A percentile compares a stretch with the other conserved stretches of the same genome.
Evolutionary conservation across 2,113 vertebrate genomes (phyloP).

Genomic region (Cavia aperea): DNA sequence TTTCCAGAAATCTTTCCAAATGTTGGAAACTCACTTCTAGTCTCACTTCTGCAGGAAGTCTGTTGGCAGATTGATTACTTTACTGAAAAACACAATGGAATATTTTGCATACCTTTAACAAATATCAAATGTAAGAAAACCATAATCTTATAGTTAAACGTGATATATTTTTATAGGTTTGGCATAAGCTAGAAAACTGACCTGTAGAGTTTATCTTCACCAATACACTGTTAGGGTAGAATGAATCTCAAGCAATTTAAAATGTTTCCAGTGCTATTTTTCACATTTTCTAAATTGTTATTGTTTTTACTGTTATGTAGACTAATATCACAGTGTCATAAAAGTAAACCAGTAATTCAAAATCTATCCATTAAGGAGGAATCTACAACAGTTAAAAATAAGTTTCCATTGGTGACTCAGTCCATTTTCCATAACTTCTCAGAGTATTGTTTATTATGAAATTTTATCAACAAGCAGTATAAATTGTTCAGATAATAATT

Average conservation of each 20-base stretch:
- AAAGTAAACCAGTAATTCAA: neutral
- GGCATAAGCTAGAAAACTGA: neutral
- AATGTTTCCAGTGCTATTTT: neutral
- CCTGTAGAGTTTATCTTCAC: neutral
- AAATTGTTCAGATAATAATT: conserved; percentile 30
- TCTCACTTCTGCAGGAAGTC: neutral
- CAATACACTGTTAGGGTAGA: neutral
- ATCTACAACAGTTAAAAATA: conserved; percentile 20
- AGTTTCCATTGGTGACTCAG: neutral
- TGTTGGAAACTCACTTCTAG: neutral
- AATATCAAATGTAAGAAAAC: neutral
- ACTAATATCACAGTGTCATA: neutral
- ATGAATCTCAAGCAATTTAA: neutral
- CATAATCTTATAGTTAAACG: neutral
- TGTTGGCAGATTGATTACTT: neutral
- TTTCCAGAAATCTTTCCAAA: conserved; percentile 5
- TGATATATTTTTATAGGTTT: conserved; percentile 19
- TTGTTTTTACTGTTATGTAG: neutral
- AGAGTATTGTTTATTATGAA: neutral
- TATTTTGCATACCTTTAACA: neutral
- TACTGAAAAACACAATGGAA: neutral
- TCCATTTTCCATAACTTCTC: neutral
- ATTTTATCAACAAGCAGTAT: neutral
- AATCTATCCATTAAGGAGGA: neutral
- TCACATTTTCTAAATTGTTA: neutral